Evolutionary conservation across 2,797 vertebrate species (phyloP).

Genomic region (Cryptoblepharus egeriae): DNA sequence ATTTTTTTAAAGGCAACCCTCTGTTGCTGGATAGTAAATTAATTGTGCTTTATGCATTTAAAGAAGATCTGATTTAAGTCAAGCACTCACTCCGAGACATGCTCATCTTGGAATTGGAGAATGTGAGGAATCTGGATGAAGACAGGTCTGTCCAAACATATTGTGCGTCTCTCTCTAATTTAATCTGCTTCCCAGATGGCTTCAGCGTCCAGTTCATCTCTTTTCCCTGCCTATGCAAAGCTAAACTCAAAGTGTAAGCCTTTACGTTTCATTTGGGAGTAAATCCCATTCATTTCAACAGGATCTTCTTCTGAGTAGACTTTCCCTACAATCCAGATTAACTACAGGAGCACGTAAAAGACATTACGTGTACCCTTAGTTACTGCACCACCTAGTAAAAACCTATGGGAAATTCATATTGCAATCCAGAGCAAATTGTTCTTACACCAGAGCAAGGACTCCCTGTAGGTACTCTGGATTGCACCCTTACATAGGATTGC

Average conservation of each 20-base stretch:
- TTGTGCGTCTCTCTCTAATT: not conserved
- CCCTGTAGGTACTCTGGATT: no score
- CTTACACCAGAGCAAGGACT: no score
- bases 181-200: not conserved
- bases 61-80: not conserved
- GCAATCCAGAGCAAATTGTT: no score
- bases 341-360: no score
- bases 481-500: not conserved
- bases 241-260: not conserved
- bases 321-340: no score
- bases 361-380: no score
- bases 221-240: not conserved
- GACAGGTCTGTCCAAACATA: not conserved
- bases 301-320: not conserved
- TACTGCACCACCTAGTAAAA: no score
- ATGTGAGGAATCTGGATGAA: not conserved
- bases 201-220: not conserved
- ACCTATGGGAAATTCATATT: no score
- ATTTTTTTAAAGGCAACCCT: not conserved
- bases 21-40: not conserved
- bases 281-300: no score
- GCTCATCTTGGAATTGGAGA: not conserved
- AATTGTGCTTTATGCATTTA: not conserved
- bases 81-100: not conserved
- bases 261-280: not conserved